Base-by-base conservation (phyloP, 2,113 vertebrate species). In the Callipepla californica region DNA sequence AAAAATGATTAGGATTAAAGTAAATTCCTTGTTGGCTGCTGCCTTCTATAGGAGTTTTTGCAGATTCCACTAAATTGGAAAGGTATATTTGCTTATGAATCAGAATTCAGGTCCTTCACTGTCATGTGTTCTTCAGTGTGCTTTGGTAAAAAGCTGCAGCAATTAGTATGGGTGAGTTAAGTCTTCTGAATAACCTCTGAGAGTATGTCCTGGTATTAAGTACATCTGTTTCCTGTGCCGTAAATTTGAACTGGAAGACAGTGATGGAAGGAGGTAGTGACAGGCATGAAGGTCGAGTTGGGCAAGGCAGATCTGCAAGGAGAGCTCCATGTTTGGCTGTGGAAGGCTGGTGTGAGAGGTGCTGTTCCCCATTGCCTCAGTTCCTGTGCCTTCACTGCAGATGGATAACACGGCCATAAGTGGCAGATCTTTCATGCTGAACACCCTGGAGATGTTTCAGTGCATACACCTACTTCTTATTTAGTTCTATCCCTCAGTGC, bases 391-490 rank as follows among this genome's bases (percentile, higher is more conserved):
- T 55, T 38, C 50, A 51, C 38, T 36, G 18, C 58, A 50, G 40
- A 26, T 32, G 1, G 1, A 20, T 63, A 34, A 8, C 69, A 6
- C 48, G 30, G 75, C 26, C 0, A 0, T 68, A 38, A 2, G 0
- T 51, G 32, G 34, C 7, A 0, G 48, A 10, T 34, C 45, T 66
- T 66, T 80, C 32, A 10, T 26, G 53, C 11, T 70, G 14, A 70
- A 34, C 3, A 44, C 26, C n/a, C 44, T 14, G 8, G 18, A 18
- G 28, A 7, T 4, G 2, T 65, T 67, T 22, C 11, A 63, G 44
- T 55, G 21, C 51, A 3, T 25, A 26, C 12, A 47, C 20, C 32
- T 45, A 2, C 51, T 79, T 79, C 11, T 76, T 28, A 30, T 47
- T 75, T 36, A 5, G 6, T 11, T 75, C 66, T 79, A 1, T 59